Evolutionary conservation across 2,797 vertebrate genomes (phyloP).

Genomic region (Lepus oiostolus): DNA sequence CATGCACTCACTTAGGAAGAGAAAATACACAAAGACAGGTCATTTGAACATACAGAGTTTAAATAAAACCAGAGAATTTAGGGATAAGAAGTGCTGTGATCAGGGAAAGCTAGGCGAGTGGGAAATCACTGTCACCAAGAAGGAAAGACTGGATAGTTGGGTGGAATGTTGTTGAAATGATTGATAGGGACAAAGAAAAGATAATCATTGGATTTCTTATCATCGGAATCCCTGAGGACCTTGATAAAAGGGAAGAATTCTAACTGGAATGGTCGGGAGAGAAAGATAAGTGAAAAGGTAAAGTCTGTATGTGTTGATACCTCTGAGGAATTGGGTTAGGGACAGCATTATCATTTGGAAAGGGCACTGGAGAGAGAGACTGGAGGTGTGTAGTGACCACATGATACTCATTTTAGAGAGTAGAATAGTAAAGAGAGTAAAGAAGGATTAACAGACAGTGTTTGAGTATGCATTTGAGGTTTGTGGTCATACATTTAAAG

Average conservation of each 20-base stretch:
- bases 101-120: background rate
- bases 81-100: background rate
- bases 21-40: background rate
- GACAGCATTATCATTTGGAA: background rate
- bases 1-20: background rate
- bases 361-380: background rate
- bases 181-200: background rate
- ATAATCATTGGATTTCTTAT: background rate
- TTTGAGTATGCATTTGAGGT: background rate
- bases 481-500: background rate
- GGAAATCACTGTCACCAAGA: background rate
- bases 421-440: background rate
- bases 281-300: background rate
- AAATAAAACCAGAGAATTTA: background rate
- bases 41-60: background rate
- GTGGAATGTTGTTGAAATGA: background rate
- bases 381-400: background rate
- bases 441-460: background rate
- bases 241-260: conserved; percentile 1
- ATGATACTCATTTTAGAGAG: background rate
- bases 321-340: background rate
- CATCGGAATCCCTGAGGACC: background rate
- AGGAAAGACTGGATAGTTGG: background rate
- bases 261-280: background rate
- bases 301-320: background rate